These are phyloP conservation scores for Chroicocephalus ridibundus DNA, from an alignment of 2,113 vertebrate genomes.

Conservation along the genomic window DNA sequence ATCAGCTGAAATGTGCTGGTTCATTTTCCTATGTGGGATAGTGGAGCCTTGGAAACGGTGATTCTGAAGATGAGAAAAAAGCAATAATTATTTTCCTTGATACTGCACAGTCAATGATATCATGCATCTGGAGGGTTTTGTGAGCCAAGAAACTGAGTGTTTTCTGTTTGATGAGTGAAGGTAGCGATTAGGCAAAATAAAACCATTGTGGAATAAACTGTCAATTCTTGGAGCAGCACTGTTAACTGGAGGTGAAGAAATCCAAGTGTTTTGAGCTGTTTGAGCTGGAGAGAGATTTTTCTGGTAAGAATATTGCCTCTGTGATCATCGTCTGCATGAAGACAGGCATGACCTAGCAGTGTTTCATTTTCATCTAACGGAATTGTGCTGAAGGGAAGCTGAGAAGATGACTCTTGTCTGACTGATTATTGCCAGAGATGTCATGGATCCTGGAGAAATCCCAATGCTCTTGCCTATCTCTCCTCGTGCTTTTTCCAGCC, in stretches of 20 bases:
- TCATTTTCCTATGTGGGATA: not conserved
- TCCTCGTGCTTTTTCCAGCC: not conserved
- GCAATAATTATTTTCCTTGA: not conserved
- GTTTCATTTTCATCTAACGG: slow-evolving; percentile 17
- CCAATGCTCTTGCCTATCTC: not conserved
- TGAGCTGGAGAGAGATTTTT: not conserved
- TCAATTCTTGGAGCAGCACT: not conserved
- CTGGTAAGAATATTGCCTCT: not conserved
- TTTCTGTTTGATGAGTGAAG: not conserved
- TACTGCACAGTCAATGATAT: not conserved
- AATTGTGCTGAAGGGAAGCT: not conserved
- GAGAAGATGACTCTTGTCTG: not conserved
- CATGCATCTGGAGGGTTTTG: not conserved
- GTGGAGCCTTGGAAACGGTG: not conserved
- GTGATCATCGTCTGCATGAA: not conserved
- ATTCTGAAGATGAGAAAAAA: not conserved
- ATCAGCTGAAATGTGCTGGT: not conserved
- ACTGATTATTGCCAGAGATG: not conserved
- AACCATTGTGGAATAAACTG: not conserved
- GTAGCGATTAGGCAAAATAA: not conserved
- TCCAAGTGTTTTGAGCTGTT: not conserved
- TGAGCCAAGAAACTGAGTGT: not conserved
- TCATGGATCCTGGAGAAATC: not conserved
- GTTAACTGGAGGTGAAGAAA: not conserved
- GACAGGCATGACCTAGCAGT: not conserved